Evolutionary conservation across 2,888 invertebrate genomes (phyloP).

Genomic region (Phengaris alcon): DNA sequence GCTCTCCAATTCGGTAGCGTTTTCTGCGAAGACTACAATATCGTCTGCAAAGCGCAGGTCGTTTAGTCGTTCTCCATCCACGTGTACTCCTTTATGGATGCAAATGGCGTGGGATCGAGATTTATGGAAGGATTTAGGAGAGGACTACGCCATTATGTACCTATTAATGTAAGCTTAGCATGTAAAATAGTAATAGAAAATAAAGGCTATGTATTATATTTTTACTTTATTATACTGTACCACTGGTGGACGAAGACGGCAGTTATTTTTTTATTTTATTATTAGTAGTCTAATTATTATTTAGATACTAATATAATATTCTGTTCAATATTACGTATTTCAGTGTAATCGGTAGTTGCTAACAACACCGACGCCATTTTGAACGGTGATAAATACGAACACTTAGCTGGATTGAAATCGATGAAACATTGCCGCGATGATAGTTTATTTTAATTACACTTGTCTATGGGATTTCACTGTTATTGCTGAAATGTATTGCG

Average conservation of each 20-base stretch:
- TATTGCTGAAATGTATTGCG: conserved; percentile 26
- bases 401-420: conserved; percentile 68
- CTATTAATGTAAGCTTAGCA: no score
- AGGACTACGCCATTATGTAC: no score
- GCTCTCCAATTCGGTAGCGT: no score
- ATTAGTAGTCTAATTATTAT: no score
- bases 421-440: conserved; percentile 43
- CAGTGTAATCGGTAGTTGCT: neutral
- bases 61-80: neutral
- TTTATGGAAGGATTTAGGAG: no score
- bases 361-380: conserved; percentile 1
- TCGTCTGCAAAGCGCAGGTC: neutral
- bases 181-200: no score
- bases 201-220: no score
- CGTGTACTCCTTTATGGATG: neutral
- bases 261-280: no score
- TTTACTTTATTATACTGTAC: no score
- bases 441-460: conserved; percentile 38
- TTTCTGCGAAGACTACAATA: conserved; percentile 1
- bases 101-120: no score
- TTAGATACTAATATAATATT: no score
- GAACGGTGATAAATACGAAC: conserved; percentile 61
- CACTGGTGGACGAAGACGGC: no score
- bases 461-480: conserved; percentile 3
- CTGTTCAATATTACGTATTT: neutral